Evolutionary conservation across 2,113 vertebrate species (phyloP).

Genomic region (Sula dactylatra): DNA sequence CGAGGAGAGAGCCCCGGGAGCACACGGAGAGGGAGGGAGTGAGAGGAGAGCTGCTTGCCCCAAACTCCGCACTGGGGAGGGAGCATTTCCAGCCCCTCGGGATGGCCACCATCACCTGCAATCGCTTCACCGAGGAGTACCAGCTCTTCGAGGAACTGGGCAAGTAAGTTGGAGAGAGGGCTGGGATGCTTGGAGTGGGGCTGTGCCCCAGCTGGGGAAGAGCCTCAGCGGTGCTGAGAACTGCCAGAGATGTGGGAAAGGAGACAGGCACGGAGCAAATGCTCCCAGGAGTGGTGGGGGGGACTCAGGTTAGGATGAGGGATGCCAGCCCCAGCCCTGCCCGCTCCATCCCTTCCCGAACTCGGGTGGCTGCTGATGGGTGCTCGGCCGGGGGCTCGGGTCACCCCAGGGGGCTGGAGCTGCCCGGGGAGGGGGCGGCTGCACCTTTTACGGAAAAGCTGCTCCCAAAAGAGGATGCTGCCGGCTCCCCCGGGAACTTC

Average conservation of each 20-base stretch:
- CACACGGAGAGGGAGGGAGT: slow-evolving; percentile 50
- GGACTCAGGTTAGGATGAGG: not conserved
- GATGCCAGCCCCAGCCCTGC: not conserved
- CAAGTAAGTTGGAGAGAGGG: slow-evolving; percentile 82
- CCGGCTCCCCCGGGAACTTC: not conserved
- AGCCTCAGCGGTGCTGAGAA: not conserved
- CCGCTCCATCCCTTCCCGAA: not conserved
- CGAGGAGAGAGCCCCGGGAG: slow-evolving; percentile 69
- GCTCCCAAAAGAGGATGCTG: not conserved
- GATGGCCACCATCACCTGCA: slow-evolving; percentile 93
- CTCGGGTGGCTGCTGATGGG: not conserved
- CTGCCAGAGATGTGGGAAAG: not conserved
- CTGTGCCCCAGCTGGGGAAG: not conserved
- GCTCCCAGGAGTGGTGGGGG: accelerated
- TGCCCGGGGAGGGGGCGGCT: not conserved
- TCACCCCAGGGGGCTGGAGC: not conserved
- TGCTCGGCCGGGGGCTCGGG: not conserved
- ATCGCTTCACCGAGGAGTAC: slow-evolving; percentile 90
- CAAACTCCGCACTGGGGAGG: slow-evolving; percentile 39
- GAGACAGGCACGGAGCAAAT: not conserved
- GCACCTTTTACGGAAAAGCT: not conserved
- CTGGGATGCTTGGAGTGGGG: not conserved
- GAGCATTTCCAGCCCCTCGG: slow-evolving; percentile 61
- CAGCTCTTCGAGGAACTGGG: slow-evolving; percentile 92
- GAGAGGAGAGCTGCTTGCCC: slow-evolving; percentile 53